Evolutionary conservation across 1,140 invertebrate genomes (phyloP).

Genomic region (Pachypeltis micranthus): DNA sequence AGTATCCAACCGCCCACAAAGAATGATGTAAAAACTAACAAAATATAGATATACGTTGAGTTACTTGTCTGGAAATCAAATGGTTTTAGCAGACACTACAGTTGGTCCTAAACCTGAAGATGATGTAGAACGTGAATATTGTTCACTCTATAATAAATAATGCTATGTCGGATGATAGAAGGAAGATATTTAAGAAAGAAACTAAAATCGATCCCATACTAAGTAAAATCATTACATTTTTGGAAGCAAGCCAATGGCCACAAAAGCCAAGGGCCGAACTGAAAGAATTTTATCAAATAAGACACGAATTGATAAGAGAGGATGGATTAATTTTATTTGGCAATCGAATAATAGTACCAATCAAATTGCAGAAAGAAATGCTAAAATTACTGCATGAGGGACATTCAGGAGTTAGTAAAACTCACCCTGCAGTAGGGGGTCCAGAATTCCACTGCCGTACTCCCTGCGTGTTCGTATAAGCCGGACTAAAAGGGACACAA

Average conservation of each 20-base stretch:
- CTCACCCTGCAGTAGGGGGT: too few relatives aligned
- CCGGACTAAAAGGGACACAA: too few relatives aligned
- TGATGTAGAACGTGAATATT: not conserved
- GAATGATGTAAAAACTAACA: too few relatives aligned
- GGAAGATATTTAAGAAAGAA: not conserved
- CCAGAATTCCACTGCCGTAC: too few relatives aligned
- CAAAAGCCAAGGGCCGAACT: not conserved
- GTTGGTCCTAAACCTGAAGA: too few relatives aligned
- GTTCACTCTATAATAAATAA: not conserved
- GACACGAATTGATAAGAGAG: not conserved
- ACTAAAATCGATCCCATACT: constrained; percentile 1
- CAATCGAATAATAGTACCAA: not conserved
- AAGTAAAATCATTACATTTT: not conserved
- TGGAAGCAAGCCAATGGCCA: not conserved
- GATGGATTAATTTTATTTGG: constrained; percentile 2
- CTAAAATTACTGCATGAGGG: constrained; percentile 3
- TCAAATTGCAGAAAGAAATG: not conserved
- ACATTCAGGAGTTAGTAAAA: constrained; percentile 7
- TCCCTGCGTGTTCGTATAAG: too few relatives aligned
- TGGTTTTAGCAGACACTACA: too few relatives aligned
- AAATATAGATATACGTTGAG: too few relatives aligned
- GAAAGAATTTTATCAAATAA: constrained; percentile 3
- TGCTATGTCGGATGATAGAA: not conserved
- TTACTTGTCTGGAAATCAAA: too few relatives aligned
- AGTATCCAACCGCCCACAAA: too few relatives aligned